Evolutionary conservation across 2,113 vertebrate species (phyloP).

Genomic region (Trachemys scripta): DNA sequence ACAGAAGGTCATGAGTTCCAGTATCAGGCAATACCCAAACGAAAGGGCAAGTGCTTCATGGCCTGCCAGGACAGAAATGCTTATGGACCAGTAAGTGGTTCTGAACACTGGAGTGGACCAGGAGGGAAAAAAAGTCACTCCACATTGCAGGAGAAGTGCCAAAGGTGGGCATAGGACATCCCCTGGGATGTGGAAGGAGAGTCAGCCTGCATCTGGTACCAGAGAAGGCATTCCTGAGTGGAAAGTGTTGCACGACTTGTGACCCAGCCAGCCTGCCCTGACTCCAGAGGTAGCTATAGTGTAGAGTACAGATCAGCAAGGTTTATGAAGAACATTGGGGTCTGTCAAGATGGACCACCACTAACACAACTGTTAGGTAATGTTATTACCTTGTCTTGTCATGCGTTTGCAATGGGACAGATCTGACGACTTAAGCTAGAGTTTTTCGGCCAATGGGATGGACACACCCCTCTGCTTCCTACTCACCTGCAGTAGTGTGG

Average conservation of each 20-base stretch:
- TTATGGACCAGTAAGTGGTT: not conserved
- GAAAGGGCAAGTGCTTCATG: not conserved
- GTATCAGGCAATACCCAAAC: not conserved
- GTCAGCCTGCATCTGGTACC: not conserved
- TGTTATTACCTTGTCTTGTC: conserved; percentile 50
- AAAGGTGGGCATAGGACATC: not conserved
- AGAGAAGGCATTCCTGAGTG: not conserved
- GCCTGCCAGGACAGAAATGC: not conserved
- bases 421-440: not conserved
- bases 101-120: not conserved
- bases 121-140: not conserved
- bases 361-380: conserved; percentile 59
- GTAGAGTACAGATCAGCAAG: conserved; percentile 40
- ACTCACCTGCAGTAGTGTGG: no score
- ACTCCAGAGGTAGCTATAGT: not conserved
- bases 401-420: conserved; percentile 36
- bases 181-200: not conserved
- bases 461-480: no score
- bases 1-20: not conserved
- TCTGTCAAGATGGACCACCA: conserved; percentile 74
- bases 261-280: not conserved
- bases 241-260: not conserved
- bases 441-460: no score
- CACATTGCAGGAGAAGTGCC: not conserved
- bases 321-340: conserved; percentile 72